A percentile compares a stretch with the other conserved stretches of the same genome.
phyloP scores from a whole-genome alignment of 2,797 vertebrate species.

The Sebastes itinus region DNA sequence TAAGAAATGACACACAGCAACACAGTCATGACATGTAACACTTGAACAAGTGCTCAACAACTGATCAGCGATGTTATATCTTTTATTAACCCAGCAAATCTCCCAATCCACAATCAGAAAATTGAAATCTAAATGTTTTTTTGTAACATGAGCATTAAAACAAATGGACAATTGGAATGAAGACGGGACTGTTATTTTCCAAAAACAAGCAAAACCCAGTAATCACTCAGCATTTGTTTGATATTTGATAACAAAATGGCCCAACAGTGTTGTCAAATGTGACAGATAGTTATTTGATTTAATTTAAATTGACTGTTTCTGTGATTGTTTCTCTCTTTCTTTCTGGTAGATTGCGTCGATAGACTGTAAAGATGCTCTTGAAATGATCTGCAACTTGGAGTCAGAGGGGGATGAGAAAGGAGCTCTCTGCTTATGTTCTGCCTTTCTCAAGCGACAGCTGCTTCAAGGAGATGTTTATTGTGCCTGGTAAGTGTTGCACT shows the following conservation, averaged over 20 bases:
- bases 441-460: slow-evolving; percentile 96
- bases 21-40: background rate
- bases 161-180: background rate
- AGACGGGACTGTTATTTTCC: background rate
- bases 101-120: too few species aligned
- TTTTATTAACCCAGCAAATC: background rate
- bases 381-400: slow-evolving; percentile 99
- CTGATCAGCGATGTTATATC: too few species aligned
- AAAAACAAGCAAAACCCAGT: background rate
- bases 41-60: background rate
- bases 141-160: background rate
- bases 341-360: slow-evolving; percentile 85
- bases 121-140: too few species aligned
- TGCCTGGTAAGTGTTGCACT: slow-evolving; percentile 90
- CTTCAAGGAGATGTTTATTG: slow-evolving; percentile 99
- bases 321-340: background rate
- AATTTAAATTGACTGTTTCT: background rate
- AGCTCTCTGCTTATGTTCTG: slow-evolving; percentile 94
- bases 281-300: background rate
- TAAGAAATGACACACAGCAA: slow-evolving; percentile 72
- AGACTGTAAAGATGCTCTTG: slow-evolving; percentile 98
- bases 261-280: background rate
- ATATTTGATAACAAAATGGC: background rate
- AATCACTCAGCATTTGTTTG: background rate
- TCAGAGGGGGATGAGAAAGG: slow-evolving; percentile 98